Conservation (phyloP, 2,113 vertebrate species). For the Leucopternis melanops region DNA sequence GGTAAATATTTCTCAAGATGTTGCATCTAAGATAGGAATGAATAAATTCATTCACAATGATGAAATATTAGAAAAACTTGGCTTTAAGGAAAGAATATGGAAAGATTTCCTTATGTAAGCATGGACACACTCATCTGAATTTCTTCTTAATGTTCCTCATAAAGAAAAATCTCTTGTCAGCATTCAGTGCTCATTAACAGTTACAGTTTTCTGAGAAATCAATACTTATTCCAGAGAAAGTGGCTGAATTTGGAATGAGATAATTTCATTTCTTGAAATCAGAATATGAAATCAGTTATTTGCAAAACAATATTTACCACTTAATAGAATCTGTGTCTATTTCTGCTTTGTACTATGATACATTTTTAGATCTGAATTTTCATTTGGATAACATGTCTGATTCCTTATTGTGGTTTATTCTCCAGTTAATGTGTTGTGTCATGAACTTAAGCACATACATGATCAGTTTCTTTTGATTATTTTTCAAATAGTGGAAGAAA, state of each 20-base stretch:
- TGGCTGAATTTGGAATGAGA: neutral
- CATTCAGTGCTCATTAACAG: neutral
- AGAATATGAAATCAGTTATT: neutral
- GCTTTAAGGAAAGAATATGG: neutral
- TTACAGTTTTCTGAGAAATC: neutral
- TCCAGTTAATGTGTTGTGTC: neutral
- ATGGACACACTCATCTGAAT: neutral
- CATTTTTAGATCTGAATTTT: neutral
- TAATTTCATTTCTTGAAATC: neutral
- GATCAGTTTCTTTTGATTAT: neutral
- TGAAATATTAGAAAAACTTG: neutral
- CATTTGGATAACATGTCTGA: neutral
- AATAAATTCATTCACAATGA: neutral
- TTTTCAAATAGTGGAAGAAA: neutral
- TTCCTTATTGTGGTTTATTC: neutral
- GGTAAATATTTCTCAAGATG: neutral
- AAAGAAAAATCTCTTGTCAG: neutral
- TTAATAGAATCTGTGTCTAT: neutral
- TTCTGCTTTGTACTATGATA: neutral
- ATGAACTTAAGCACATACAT: neutral
- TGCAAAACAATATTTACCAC: neutral
- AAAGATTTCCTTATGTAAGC: neutral
- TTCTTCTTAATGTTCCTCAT: neutral
- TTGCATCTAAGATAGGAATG: neutral
- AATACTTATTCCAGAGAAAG: neutral